Conservation (phyloP, 1,140 invertebrate genomes). For the Scaptomyza hsui region DNA sequence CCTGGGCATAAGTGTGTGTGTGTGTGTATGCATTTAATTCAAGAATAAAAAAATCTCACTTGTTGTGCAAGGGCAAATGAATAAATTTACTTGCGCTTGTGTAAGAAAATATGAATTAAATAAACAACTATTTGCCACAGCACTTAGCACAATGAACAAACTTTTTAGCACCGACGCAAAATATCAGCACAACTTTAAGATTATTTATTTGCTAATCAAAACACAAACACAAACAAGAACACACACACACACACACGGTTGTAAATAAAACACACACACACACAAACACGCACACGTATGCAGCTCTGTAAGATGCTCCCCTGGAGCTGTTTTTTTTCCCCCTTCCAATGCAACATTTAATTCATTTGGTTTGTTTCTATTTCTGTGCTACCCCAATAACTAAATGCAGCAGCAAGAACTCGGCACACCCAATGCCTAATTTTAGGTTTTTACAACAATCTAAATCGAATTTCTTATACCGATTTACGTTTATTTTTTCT, state of each 20-base stretch:
- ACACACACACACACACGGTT: conserved; percentile 14
- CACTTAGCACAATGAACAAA: conserved; percentile 45
- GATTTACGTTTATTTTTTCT: conserved; percentile 47
- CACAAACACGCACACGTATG: conserved; percentile 2
- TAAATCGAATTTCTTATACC: conserved; percentile 46
- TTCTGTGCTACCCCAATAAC: conserved; percentile 42
- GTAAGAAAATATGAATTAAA: conserved; percentile 66
- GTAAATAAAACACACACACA: conserved; percentile 8
- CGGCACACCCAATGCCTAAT: conserved; percentile 37
- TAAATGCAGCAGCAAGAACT: conserved; percentile 20
- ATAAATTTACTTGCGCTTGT: conserved; percentile 58
- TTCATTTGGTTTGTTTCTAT: conserved; percentile 36
- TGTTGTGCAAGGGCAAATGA: conserved; percentile 69
- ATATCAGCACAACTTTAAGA: conserved; percentile 47
- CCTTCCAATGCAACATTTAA: conserved; percentile 11
- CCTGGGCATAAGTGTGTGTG: neutral
- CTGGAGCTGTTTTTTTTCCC: conserved; percentile 44
- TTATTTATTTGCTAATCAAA: conserved; percentile 76
- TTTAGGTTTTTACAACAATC: conserved; percentile 54
- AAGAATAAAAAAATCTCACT: conserved; percentile 2
- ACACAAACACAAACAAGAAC: conserved; percentile 57
- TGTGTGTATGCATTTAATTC: conserved; percentile 2
- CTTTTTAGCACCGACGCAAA: conserved; percentile 58
- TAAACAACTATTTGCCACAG: conserved; percentile 45
- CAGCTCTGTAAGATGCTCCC: conserved; percentile 33